A percentile compares a stretch with the other conserved stretches of the same genome.
These are phyloP conservation scores for Edolisoma coerulescens DNA, from an alignment of 2,113 vertebrate genomes.

Conservation along the genomic window DNA sequence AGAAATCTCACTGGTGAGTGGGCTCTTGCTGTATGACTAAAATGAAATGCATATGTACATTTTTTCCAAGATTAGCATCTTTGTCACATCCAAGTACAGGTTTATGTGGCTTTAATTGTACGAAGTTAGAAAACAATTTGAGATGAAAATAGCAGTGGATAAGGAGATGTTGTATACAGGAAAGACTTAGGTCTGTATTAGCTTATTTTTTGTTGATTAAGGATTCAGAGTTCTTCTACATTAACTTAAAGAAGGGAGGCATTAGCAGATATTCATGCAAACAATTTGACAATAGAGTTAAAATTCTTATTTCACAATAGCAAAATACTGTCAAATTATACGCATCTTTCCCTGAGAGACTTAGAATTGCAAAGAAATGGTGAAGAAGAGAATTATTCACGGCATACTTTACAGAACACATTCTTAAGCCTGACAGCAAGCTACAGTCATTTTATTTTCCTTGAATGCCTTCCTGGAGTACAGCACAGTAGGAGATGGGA, in stretches of 20 bases:
- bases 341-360: background rate
- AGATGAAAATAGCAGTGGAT: background rate
- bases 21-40: background rate
- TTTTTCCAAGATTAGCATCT: background rate
- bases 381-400: constrained; percentile 1
- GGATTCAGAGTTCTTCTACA: background rate
- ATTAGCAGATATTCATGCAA: background rate
- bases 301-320: background rate
- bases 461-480: background rate
- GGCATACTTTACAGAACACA: constrained; percentile 6
- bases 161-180: background rate
- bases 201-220: background rate
- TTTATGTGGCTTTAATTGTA: background rate
- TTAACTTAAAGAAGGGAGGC: background rate
- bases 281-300: background rate
- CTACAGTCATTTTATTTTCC: constrained; percentile 3
- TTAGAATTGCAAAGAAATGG: background rate
- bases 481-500: constrained; percentile 7
- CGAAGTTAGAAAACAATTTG: background rate
- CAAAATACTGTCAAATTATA: constrained; percentile 20
- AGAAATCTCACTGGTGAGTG: background rate
- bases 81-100: background rate
- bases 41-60: fast-evolving
- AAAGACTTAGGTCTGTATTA: background rate
- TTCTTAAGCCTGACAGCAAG: constrained; percentile 21